phyloP scores from a whole-genome alignment of 1,140 invertebrate genomes.

The Lamellibrachia luymesi region DNA sequence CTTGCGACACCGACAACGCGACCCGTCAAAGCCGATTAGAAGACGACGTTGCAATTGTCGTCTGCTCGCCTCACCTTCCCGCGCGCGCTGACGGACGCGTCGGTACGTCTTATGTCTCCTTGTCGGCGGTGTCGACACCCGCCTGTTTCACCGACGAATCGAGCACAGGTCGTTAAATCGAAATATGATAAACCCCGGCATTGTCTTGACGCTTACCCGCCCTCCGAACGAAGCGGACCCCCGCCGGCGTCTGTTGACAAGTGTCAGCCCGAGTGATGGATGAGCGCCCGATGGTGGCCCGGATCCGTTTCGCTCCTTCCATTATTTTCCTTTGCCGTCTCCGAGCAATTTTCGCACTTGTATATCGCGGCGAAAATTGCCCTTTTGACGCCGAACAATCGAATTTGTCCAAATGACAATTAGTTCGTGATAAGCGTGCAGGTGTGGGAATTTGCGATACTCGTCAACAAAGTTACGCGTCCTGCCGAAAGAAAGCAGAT shows the following conservation, averaged over 20 bases:
- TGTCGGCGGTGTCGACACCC: background rate
- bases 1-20: background rate
- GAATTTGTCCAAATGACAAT: background rate
- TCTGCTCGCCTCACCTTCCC: background rate
- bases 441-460: background rate
- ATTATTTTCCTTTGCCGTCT: background rate
- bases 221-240: background rate
- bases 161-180: background rate
- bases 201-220: background rate
- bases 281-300: background rate
- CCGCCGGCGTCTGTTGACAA: background rate
- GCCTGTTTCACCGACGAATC: background rate
- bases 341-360: background rate
- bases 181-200: background rate
- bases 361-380: background rate
- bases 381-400: background rate
- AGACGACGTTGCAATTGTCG: background rate
- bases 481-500: background rate
- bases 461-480: background rate
- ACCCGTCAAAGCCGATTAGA: background rate
- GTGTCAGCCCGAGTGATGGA: background rate
- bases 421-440: constrained; percentile 4
- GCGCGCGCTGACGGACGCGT: background rate
- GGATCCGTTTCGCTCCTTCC: background rate
- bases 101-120: background rate